Conservation (phyloP, 37 sponge, comb jelly and placozoan species). For the Beroe forskalii region DNA sequence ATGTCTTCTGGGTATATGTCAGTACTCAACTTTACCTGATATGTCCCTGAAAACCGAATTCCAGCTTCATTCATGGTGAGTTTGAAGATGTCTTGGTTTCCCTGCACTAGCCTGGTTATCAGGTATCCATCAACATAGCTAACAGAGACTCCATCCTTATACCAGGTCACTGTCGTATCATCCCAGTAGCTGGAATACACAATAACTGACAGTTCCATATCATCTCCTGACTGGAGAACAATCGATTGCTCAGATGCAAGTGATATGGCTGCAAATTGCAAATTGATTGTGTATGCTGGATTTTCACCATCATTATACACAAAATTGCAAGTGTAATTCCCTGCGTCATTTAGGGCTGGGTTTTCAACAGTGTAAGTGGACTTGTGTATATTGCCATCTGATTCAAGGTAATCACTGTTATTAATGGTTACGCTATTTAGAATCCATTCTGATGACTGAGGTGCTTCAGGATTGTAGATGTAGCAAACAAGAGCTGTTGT, state of each 20-base stretch:
- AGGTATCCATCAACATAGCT: neutral
- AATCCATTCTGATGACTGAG: neutral
- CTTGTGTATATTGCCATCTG: neutral
- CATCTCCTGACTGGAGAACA: neutral
- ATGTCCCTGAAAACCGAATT: neutral
- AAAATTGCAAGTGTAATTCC: conserved; percentile 4
- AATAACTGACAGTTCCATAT: neutral
- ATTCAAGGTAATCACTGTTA: neutral
- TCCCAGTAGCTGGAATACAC: conserved; percentile 41
- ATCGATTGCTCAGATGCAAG: neutral
- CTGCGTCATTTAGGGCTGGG: neutral
- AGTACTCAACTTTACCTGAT: conserved; percentile 1
- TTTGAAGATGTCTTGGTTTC: neutral
- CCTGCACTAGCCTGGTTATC: neutral
- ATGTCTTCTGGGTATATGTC: neutral
- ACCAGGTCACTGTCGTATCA: neutral
- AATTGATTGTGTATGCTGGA: neutral
- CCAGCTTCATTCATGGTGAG: neutral
- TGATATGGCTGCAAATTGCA: conserved; percentile 9
- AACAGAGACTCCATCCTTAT: neutral
- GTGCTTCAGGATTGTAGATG: neutral
- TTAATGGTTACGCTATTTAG: neutral
- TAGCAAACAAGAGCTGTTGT: neutral
- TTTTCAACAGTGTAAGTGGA: neutral
- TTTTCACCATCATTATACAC: neutral